Evolutionary conservation across 2,797 vertebrate species (phyloP), one percentile per base, ranked within the genome.

Genomic region (Phoeniculus purpureus): DNA sequence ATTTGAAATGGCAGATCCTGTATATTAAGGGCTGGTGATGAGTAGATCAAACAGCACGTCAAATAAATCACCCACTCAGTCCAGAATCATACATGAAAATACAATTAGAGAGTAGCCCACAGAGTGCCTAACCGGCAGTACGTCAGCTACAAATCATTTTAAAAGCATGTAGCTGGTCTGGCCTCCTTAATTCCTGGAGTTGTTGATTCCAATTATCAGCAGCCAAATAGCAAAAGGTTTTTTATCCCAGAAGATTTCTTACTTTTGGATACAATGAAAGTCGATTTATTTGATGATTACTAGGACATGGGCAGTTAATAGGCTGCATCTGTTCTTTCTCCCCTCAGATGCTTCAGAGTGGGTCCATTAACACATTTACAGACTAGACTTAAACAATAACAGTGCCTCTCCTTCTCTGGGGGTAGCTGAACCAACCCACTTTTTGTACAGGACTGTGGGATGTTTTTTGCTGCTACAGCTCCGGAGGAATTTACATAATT

Each of bases 321-420:
- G 90, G 79, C 81, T 95, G 92, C 1, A 48, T 88, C 90, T 94
- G 94, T 94, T 91, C 83, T 75, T 87, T 92, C 87, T 92, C 89
- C 79, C 93, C 85, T 95, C 91, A 91, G 92, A 95, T 90, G 43
- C 87, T 91, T 91, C 75, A 71, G 88, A 94, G 91, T 89, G 70
- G 92, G 92, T 95, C 96, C 95, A 96, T 96, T 96, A 96, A 96
- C 94, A 95, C 90, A 76, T 96, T 92, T 96, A 95, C 93, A 93
- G 93, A 81, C 93, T 76, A 96, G 93, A 94, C 95, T 96, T 96
- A 94, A 96, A 95, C 94, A 96, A 94, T 90, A 95, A 92, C 81
- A 93, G 93, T 65, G 64, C 89, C 90, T 81, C 85, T 89, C 75
- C 86, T 95, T 96, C 94, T 96, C 95, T 90, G 79, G 96, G 95